Evolutionary conservation across 2,113 vertebrate species (phyloP), one percentile per base, ranked within the genome.

Genomic region (Catagonus wagneri): DNA sequence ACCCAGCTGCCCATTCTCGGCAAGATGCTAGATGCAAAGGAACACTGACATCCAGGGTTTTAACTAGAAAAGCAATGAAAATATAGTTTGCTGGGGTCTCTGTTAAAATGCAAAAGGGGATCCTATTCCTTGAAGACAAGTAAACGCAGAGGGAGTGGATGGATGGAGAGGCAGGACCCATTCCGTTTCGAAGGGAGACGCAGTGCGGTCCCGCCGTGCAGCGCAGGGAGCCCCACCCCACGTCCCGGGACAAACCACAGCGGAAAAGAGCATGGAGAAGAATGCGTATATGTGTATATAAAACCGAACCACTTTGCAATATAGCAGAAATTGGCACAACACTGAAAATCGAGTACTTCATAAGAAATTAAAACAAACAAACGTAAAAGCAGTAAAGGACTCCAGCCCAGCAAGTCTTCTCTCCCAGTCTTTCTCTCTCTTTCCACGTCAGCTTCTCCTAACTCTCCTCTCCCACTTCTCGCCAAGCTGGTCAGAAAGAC

Each of bases 1-100:
- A 1, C 19, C 29, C 29, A 60, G 39, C 56, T 39, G 65, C 54
- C 8, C 63, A 13, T 44, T 68, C 39, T 74, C 13, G 15, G 34
- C 36, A 80, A 81, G 23, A 4, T 25, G 44, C 75, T 54, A 58
- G 74, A 83, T 54, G 56, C 52, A 29, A 54, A 58, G 83, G 52
- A 71, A 60, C 22, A 32, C 88, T 52, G 65, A 54, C 32, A 22
- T 20, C 32, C 39, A 39, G 32, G 17, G 22, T 58, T 69, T 85
- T 81, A 83, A 80, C 72, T 66, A 79, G 32, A 84, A 90, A 80
- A 75, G 16, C 34, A 71, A 80, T 87, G 34, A 32, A 69, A 87
- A 83, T 32, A 60, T 54, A 12, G 52, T 87, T 84, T 91, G 22
- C 4, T 78, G 36, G 66, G 50, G 29, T 66, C n/a, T 74, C 39